Percentiles rank a stretch among this genome's conserved stretches.
Evolutionary conservation across 2,888 invertebrate species (phyloP).

Genomic region (Teleiodes luculella): DNA sequence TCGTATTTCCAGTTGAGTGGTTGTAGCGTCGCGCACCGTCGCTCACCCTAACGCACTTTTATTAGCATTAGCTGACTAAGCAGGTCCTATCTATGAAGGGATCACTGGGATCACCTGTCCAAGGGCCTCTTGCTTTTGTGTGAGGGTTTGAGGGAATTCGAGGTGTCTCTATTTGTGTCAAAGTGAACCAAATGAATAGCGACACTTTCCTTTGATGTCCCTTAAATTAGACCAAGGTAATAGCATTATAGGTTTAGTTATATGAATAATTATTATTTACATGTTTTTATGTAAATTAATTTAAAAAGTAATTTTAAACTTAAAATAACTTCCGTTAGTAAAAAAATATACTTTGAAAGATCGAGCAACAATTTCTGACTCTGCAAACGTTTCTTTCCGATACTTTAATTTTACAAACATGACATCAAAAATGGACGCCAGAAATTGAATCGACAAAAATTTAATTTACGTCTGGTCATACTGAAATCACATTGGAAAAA

Average conservation of each 20-base stretch:
- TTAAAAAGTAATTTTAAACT: no score
- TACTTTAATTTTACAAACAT: no score
- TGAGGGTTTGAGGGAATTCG: not conserved
- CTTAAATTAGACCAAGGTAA: no score
- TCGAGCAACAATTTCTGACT: no score
- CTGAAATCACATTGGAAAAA: not conserved
- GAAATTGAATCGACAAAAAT: not conserved
- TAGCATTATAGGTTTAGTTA: no score
- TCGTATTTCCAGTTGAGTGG: constrained; percentile 28
- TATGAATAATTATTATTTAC: not conserved
- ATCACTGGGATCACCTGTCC: constrained; percentile 10
- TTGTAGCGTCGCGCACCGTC: constrained; percentile 42
- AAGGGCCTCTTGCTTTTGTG: constrained; percentile 1
- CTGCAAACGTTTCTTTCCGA: no score
- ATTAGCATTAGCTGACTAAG: constrained; percentile 65
- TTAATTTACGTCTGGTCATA: not conserved
- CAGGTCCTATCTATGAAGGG: constrained; percentile 33
- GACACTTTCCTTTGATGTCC: not conserved
- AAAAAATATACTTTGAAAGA: no score
- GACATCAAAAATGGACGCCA: not conserved
- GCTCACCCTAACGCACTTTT: constrained; percentile 54
- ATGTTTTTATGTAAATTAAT: not conserved
- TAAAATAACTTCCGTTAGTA: no score
- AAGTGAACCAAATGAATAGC: not conserved
- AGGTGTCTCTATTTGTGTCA: constrained; percentile 2